These are phyloP conservation scores for Ferdinandea cuprea DNA, from an alignment of 2,888 invertebrate genomes.

Conservation along the genomic window DNA sequence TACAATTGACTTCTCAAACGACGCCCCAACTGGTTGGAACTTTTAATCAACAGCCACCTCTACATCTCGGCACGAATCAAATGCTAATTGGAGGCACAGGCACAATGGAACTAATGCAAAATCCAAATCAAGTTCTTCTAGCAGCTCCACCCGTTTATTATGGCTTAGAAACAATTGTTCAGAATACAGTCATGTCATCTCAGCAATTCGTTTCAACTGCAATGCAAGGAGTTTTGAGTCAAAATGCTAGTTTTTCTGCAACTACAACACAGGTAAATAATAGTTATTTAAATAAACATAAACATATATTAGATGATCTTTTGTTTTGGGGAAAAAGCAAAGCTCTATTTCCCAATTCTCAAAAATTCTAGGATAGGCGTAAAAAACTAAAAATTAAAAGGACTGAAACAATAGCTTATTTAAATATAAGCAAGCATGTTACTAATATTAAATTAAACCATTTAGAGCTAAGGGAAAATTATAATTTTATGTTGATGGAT, in stretches of 20 bases:
- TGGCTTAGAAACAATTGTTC: conserved; percentile 93
- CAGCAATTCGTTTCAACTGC: conserved; percentile 92
- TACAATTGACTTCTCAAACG: conserved; percentile 83
- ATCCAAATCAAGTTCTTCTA: conserved; percentile 84
- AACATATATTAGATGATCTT: too few relatives aligned
- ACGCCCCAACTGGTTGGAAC: conserved; percentile 86
- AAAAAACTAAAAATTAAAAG: too few relatives aligned
- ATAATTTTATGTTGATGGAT: too few relatives aligned
- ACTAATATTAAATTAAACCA: too few relatives aligned
- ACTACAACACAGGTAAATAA: conserved; percentile 86
- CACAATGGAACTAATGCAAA: conserved; percentile 79
- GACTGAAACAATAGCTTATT: too few relatives aligned
- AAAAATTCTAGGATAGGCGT: too few relatives aligned
- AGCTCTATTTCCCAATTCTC: too few relatives aligned
- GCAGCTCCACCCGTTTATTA: conserved; percentile 91
- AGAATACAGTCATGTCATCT: conserved; percentile 95
- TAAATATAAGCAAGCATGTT: too few relatives aligned
- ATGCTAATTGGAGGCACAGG: conserved; percentile 85
- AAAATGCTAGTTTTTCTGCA: conserved; percentile 92
- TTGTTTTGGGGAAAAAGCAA: too few relatives aligned
- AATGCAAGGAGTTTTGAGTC: conserved; percentile 91
- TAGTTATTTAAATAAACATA: too few relatives aligned
- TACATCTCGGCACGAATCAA: conserved; percentile 85
- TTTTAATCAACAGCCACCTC: conserved; percentile 86
- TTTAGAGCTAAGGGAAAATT: too few relatives aligned